Base-by-base conservation (phyloP, 2,888 invertebrate genomes). In the Archips xylosteana region DNA sequence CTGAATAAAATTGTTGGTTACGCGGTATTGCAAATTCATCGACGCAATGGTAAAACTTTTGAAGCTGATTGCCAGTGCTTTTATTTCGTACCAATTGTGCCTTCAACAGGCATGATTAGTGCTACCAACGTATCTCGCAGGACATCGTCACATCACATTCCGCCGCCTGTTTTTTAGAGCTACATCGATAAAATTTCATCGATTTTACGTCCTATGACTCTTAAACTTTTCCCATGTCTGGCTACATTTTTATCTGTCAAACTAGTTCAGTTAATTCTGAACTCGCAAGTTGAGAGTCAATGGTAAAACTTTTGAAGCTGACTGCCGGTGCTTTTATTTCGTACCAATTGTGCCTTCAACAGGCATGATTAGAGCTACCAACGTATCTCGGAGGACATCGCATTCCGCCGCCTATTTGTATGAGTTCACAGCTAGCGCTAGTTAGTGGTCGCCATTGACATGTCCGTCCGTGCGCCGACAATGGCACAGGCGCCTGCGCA, bases 381-480 rank as follows among this genome's bases (percentile, higher is more conserved):
- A 78, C 74, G 78, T 75, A 72, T 76, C 74, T 59, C 54, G 76
- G 66, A 69, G 66, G 36, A 74, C 78, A 75, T 75, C 75, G 77
- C 77, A 82, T 82, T 79, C 82, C 81, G 78, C 77, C 78, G 80
- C 74, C 88, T 81, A 91, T 92, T 92, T 91, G 92, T 91, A 89
- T 84, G 82, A 84, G 82, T 92, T 92, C 91, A 89, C 90, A 85
- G 91, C 90, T 89, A 75, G 67, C 39, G 84, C 88, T 91, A 89
- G 91, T 91, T 89, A 87, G 86, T 81, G 74, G 75, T 6, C 64
- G 49, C 91, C 87, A 92, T 92, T 92, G 92, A 92, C 87, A 90
- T 91, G 92, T 92, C 92, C 77, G 85, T 89, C 88, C 79, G 66
- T 69, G 69, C 62, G 68, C 82, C 86, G 85, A 92, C 92, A 92